Conservation (phyloP, 2,797 vertebrate species). For the Crocidura indochinensis region DNA sequence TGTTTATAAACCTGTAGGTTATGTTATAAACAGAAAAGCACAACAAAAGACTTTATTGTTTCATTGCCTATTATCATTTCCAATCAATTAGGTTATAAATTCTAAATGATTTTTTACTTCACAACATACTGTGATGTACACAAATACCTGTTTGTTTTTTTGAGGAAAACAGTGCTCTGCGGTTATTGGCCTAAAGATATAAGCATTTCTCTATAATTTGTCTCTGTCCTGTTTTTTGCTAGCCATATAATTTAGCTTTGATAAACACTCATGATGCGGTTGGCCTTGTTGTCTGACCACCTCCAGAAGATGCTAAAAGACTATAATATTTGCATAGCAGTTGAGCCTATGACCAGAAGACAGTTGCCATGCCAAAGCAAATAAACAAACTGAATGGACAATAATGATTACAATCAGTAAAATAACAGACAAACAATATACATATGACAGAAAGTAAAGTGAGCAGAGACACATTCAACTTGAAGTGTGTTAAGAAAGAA, state of each 20-base stretch:
- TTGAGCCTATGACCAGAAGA: constrained; percentile 86
- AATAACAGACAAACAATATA: constrained; percentile 45
- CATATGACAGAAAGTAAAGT: constrained; percentile 7
- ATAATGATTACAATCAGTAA: constrained; percentile 33
- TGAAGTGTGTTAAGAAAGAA: not conserved
- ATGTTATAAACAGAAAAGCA: constrained; percentile 78
- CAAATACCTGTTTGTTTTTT: constrained; percentile 85
- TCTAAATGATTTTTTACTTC: constrained; percentile 76
- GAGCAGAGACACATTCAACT: not conserved
- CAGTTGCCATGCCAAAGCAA: constrained; percentile 83
- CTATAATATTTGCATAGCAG: constrained; percentile 83
- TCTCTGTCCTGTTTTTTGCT: constrained; percentile 80
- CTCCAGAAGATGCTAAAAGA: constrained; percentile 71
- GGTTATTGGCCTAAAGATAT: constrained; percentile 70
- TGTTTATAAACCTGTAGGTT: constrained; percentile 85
- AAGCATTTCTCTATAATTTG: constrained; percentile 88
- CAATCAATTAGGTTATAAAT: constrained; percentile 83
- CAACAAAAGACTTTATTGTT: constrained; percentile 83
- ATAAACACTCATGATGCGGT: constrained; percentile 88
- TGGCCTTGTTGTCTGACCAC: constrained; percentile 74
- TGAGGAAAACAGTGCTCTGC: constrained; percentile 73
- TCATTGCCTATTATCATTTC: constrained; percentile 84
- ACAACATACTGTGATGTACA: constrained; percentile 66
- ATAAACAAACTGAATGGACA: constrained; percentile 69
- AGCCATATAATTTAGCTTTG: constrained; percentile 90